These are phyloP conservation scores for Plecturocebus donacophilus DNA, from an alignment of 2,113 vertebrate species.

Conservation along the genomic window DNA sequence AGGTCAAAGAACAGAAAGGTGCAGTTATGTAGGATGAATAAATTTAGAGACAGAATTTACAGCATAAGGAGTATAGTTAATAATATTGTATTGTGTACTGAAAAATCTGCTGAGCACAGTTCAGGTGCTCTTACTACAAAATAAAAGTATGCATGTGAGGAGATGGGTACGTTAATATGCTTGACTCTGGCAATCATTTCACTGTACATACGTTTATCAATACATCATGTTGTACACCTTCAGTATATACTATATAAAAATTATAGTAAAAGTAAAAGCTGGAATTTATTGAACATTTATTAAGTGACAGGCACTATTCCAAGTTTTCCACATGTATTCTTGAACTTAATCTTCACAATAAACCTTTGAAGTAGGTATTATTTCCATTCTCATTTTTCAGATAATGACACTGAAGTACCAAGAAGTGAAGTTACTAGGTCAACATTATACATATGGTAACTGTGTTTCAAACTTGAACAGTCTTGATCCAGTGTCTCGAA, in stretches of 20 bases:
- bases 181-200: neutral
- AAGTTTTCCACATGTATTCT: neutral
- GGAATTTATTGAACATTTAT: neutral
- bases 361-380: neutral
- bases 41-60: neutral
- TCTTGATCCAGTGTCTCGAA: neutral
- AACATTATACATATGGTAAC: neutral
- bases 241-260: neutral
- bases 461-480: neutral
- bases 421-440: neutral
- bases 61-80: neutral
- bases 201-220: neutral
- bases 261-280: neutral
- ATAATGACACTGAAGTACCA: neutral
- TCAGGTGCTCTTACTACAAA: neutral
- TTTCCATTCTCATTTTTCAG: conserved; percentile 14
- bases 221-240: neutral
- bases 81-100: neutral
- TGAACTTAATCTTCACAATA: neutral
- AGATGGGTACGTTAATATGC: neutral
- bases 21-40: neutral
- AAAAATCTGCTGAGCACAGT: neutral
- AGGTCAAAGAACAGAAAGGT: neutral
- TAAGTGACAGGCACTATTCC: neutral
- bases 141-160: neutral